Base-by-base conservation (phyloP, 2,888 invertebrate species). In the Gari tellinella region DNA sequence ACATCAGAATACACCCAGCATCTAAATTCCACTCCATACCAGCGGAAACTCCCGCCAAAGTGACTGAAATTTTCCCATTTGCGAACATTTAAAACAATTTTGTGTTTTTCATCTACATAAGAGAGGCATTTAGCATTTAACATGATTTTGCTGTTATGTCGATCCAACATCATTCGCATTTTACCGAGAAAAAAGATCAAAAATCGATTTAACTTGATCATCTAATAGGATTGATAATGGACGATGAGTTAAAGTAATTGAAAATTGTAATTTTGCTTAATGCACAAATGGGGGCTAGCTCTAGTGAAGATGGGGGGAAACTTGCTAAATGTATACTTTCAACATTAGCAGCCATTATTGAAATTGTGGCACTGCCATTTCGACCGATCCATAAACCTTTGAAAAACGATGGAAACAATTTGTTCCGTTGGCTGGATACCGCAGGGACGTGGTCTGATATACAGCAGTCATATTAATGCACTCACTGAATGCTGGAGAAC, bases 181-280 rank as follows among this genome's bases (percentile, higher is more conserved):
- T 84, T 81, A 82, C 77, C 70, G 75, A 82, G 80, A 76, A 76
- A 82, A 83, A 82, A 84, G 82, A 84, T 82, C 80, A 77, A 82
- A 84, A 84, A 84, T 84, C 84, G 84, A 84, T 84, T 81, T 72
- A 81, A 72, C 81, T 81, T 81, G 84, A 84, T 84, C 84, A 82
- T 81, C 84, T 84, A 84, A 84, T 80, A 82, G 84, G 69, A 67
- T 69, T 72, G 81, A 81, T 84, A 84, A 84, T 84, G 74, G 82
- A 53, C 70, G 81, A 81, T 81, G 82, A 80, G 82, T 84, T 78
- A 72, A 81, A 84, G 84, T 84, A 82, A 84, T 84, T 82, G 73
- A 75, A 81, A 81, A 84, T 81, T 84, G 82, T 79, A 84, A 82
- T 82, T 82, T 81, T 81, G 81, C 82, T 82, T 84, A 84, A 84